phyloP scores from a whole-genome alignment of 2,797 vertebrate species.

The Eutrigla gurnardus region DNA sequence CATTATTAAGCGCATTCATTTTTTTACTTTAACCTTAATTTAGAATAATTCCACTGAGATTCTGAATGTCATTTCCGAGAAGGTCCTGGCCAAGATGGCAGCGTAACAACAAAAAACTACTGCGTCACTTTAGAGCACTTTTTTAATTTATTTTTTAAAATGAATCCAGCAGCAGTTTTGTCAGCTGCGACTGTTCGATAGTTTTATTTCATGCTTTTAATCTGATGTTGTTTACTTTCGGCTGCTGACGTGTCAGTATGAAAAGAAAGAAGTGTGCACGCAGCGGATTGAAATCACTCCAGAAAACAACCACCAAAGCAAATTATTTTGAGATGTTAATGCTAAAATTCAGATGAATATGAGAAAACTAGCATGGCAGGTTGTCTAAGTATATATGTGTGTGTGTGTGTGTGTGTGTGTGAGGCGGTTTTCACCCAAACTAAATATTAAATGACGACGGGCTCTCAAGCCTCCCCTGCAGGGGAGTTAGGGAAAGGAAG shows the following conservation, averaged over 20 bases:
- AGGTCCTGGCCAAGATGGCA: neutral
- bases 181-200: slow-evolving; percentile 23
- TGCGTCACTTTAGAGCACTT: slow-evolving; percentile 11
- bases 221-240: slow-evolving; percentile 14
- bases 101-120: neutral
- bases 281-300: neutral
- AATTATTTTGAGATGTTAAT: neutral
- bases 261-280: neutral
- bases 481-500: slow-evolving; percentile 53
- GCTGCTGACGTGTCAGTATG: neutral
- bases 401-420: slow-evolving; percentile 22
- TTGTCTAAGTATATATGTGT: slow-evolving; percentile 15
- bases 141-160: neutral
- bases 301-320: neutral
- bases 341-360: slow-evolving; percentile 17
- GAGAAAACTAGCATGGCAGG: slow-evolving; percentile 10
- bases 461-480: slow-evolving; percentile 51
- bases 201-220: slow-evolving; percentile 26
- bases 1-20: slow-evolving; percentile 7
- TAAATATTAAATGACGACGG: slow-evolving; percentile 75
- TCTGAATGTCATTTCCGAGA: no score
- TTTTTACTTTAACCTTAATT: neutral
- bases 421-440: slow-evolving; percentile 42
- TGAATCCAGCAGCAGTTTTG: neutral
- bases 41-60: neutral